A percentile compares a stretch with the other conserved stretches of the same genome.
These are phyloP conservation scores for Sesamia nonagrioides DNA, from an alignment of 1,140 invertebrate species.

Conservation along the genomic window DNA sequence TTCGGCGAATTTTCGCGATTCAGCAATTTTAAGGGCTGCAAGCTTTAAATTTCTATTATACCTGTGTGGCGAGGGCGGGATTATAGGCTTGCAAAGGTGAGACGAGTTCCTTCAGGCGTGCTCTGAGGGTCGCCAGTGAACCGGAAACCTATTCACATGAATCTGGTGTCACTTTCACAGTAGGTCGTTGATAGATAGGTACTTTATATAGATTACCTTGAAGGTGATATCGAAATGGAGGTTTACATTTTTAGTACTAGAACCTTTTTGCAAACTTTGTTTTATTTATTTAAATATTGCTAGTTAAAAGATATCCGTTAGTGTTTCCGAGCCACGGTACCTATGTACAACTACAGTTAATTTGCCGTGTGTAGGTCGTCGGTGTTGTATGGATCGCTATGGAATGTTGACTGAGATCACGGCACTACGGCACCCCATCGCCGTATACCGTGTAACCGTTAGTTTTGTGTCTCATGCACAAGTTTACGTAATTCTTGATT, in stretches of 20 bases:
- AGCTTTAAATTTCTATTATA: slow-evolving; percentile 22
- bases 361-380: too few relatives aligned
- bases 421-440: too few relatives aligned
- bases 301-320: too few relatives aligned
- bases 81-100: slow-evolving; percentile 14
- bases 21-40: not conserved
- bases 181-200: slow-evolving; percentile 8
- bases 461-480: too few relatives aligned
- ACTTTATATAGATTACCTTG: not conserved
- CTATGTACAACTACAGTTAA: too few relatives aligned
- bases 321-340: too few relatives aligned
- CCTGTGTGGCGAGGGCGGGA: too few relatives aligned
- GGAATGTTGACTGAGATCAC: too few relatives aligned
- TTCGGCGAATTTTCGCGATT: not conserved
- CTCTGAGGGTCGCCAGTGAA: slow-evolving; percentile 5
- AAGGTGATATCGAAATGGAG: not conserved
- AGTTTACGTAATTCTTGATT: too few relatives aligned
- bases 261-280: not conserved
- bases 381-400: too few relatives aligned
- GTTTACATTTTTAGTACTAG: not conserved
- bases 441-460: too few relatives aligned
- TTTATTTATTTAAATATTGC: too few relatives aligned
- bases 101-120: not conserved
- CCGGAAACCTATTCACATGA: slow-evolving; percentile 15
- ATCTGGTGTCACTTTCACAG: not conserved